Conservation (phyloP, 2,797 vertebrate species). For the Notolepis coatsorum region DNA sequence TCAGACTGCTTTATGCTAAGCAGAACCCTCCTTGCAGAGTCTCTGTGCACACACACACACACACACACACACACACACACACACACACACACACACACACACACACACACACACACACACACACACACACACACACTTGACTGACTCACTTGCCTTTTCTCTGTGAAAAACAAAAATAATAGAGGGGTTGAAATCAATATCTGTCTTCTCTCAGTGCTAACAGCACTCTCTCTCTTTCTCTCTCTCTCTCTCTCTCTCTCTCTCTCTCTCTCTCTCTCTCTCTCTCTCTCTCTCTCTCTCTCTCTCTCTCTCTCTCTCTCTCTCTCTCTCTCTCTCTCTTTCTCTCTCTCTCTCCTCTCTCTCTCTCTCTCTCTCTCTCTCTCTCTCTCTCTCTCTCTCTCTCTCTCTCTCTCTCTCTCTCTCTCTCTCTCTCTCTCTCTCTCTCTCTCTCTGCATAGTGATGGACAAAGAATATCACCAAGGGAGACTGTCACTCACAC, state of each 20-base stretch:
- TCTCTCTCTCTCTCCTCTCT: slow-evolving; percentile 7
- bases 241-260: slow-evolving; percentile 8
- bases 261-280: slow-evolving; percentile 35
- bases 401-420: too few species aligned
- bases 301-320: slow-evolving; percentile 23
- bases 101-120: background rate
- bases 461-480: slow-evolving; percentile 58
- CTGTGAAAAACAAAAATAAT: slow-evolving; percentile 76
- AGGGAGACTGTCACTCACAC: slow-evolving; percentile 65
- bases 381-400: too few species aligned
- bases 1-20: too few species aligned
- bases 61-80: slow-evolving; percentile 32
- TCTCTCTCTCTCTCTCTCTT: slow-evolving; percentile 35
- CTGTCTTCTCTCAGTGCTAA: slow-evolving; percentile 68
- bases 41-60: slow-evolving; percentile 6
- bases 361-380: slow-evolving; percentile 23
- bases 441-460: too few species aligned
- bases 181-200: slow-evolving; percentile 75
- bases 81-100: slow-evolving; percentile 8
- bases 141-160: slow-evolving; percentile 45
- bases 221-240: slow-evolving; percentile 41
- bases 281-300: slow-evolving; percentile 18
- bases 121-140: slow-evolving; percentile 15
- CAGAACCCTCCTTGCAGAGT: too few species aligned
- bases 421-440: background rate